Evolutionary conservation across 2,113 vertebrate genomes (phyloP), one percentile per base, ranked within the genome.

Genomic region (Heteronetta atricapilla): DNA sequence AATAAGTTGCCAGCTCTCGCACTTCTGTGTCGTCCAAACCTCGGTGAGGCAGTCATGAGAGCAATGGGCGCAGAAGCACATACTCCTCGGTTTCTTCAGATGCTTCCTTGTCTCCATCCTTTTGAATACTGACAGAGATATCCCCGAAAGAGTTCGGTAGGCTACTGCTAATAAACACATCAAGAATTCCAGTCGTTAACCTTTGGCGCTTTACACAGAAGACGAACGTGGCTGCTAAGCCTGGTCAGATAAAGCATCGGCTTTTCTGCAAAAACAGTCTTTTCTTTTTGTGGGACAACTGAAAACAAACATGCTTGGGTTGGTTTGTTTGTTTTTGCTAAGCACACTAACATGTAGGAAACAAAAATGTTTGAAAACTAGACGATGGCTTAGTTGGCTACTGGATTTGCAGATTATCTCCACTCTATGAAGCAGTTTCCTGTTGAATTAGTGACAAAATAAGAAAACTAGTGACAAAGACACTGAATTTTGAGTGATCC

Each of bases 21-120:
- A 1, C 18, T 12, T 31, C 40, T 11, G 13, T 6, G 3, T 1
- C 6, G 40, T 80, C n/a, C 72, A 8, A 3, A 3, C 2, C 2
- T 3, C 52, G 13, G 66, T 0, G 13, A 48, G 50, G 62, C 33
- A 23, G 22, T 5, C 11, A 0, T 15, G 40, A 7, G 0, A 22
- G 12, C 40, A 6, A 2, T 0, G 34, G 10, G 66, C 18, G 2
- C 16, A 2, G 44, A 23, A n/a, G 14, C 34, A 15, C 33, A 38
- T 5, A n/a, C 16, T 6, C 46, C 17, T 22, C 34, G 4, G 13
- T n/a, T 31, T 33, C 63, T 12, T 31, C 34, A 12, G 31, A 7
- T 18, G 59, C 38, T 29, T n/a, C 44, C 53, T 72, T 16, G 3
- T 15, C 40, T 53, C 42, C 77, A 26, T 44, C 56, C 26, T 48